Conservation (phyloP, 2,113 vertebrate genomes). For the Scytalopus superciliaris region DNA sequence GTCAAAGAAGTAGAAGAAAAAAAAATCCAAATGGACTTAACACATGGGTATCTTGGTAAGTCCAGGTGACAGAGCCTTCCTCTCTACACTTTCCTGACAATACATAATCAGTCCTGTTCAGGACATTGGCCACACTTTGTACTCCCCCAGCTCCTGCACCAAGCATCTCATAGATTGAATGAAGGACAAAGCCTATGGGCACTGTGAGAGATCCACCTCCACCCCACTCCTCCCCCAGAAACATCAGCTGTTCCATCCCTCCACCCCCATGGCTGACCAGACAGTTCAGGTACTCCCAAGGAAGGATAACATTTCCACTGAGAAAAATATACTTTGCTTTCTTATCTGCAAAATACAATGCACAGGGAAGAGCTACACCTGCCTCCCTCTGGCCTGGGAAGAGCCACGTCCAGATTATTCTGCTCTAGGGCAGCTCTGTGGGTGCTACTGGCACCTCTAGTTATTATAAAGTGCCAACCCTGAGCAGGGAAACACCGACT, state of each 20-base stretch:
- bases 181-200: neutral
- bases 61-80: neutral
- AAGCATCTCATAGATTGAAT: neutral
- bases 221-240: neutral
- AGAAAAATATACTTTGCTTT: neutral
- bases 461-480: neutral
- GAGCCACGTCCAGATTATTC: neutral
- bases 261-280: fast-evolving
- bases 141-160: neutral
- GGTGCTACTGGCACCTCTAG: neutral
- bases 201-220: neutral
- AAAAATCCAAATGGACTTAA: neutral
- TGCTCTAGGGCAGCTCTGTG: neutral
- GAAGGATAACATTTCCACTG: neutral
- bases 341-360: neutral
- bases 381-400: neutral
- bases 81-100: neutral
- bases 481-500: neutral
- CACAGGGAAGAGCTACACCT: neutral
- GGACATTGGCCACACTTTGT: neutral
- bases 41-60: neutral
- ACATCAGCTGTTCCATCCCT: neutral
- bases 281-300: neutral
- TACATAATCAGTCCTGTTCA: neutral
- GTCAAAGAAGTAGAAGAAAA: neutral